These are phyloP conservation scores for Drosophila diplacantha DNA, from an alignment of 2,888 invertebrate genomes.

Conservation along the genomic window DNA sequence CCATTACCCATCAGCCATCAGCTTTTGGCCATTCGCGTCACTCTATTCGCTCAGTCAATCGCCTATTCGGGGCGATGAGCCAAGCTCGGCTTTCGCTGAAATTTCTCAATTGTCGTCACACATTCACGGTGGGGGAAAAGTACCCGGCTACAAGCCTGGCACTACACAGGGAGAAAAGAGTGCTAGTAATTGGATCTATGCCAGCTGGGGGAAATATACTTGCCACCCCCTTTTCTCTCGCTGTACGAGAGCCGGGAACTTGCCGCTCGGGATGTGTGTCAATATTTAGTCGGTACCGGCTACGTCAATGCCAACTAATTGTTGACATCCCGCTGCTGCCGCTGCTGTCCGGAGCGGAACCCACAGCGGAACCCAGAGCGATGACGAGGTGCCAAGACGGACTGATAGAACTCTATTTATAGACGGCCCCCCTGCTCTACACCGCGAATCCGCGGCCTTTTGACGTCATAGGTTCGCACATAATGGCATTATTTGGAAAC, in stretches of 20 bases:
- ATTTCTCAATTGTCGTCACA: slow-evolving; percentile 37
- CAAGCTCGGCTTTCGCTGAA: slow-evolving; percentile 32
- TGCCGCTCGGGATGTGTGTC: slow-evolving; percentile 25
- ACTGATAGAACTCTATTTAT: slow-evolving; percentile 42
- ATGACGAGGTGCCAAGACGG: slow-evolving; percentile 30
- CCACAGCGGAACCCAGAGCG: slow-evolving; percentile 13
- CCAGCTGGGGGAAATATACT: background rate
- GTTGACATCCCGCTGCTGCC: slow-evolving; percentile 43
- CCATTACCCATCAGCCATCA: background rate
- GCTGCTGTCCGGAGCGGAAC: slow-evolving; percentile 10
- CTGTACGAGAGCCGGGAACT: slow-evolving; percentile 12
- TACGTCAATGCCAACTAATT: slow-evolving; percentile 51
- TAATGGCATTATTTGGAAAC: background rate
- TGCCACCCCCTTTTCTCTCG: slow-evolving; percentile 3
- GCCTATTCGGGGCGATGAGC: slow-evolving; percentile 27
- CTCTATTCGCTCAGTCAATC: slow-evolving; percentile 3
- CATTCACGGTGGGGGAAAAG: slow-evolving; percentile 16
- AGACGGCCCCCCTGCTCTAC: slow-evolving; percentile 6
- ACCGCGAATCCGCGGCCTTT: slow-evolving; percentile 23
- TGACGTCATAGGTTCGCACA: slow-evolving; percentile 28
- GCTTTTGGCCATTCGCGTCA: slow-evolving; percentile 1
- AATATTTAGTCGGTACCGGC: slow-evolving; percentile 27
- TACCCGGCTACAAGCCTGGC: slow-evolving; percentile 8
- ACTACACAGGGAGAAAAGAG: background rate
- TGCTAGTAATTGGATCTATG: background rate